Conservation (phyloP, 2,888 invertebrate genomes). For the Merodon equestris region DNA sequence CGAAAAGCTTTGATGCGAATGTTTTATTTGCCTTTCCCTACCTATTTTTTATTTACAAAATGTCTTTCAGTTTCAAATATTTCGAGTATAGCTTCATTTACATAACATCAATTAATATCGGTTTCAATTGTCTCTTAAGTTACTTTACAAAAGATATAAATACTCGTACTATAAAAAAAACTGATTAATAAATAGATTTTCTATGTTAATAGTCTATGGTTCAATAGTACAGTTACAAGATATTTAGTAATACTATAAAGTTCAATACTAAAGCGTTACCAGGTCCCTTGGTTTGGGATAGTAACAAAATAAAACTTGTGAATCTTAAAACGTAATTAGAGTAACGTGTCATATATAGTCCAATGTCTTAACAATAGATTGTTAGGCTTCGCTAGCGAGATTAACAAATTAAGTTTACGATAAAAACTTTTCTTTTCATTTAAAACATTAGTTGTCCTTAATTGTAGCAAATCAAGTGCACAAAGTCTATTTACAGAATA, state of each 20-base stretch:
- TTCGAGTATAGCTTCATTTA: no score
- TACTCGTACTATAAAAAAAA: neutral
- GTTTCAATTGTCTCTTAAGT: no score
- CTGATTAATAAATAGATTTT: constrained; percentile 20
- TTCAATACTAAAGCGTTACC: constrained; percentile 14
- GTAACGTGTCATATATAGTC: neutral
- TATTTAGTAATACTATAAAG: constrained; percentile 50
- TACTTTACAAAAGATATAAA: constrained; percentile 3
- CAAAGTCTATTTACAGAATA: constrained; percentile 23
- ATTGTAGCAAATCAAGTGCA: constrained; percentile 26
- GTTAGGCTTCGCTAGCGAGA: constrained; percentile 10
- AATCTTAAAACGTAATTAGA: constrained; percentile 9
- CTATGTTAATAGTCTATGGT: constrained; percentile 12
- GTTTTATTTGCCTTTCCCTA: no score
- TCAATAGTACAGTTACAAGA: neutral
- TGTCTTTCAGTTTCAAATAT: no score
- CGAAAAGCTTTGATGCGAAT: no score
- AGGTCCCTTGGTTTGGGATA: no score
- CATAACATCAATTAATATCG: no score
- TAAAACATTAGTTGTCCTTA: constrained; percentile 1
- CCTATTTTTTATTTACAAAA: neutral
- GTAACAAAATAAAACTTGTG: constrained; percentile 11
- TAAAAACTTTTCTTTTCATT: constrained; percentile 18
- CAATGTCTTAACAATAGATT: no score
- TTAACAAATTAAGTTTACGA: no score